A percentile compares a stretch with the other conserved stretches of the same genome.
Evolutionary conservation across 2,888 invertebrate species (phyloP).

Genomic region (Cyclophora punctaria): DNA sequence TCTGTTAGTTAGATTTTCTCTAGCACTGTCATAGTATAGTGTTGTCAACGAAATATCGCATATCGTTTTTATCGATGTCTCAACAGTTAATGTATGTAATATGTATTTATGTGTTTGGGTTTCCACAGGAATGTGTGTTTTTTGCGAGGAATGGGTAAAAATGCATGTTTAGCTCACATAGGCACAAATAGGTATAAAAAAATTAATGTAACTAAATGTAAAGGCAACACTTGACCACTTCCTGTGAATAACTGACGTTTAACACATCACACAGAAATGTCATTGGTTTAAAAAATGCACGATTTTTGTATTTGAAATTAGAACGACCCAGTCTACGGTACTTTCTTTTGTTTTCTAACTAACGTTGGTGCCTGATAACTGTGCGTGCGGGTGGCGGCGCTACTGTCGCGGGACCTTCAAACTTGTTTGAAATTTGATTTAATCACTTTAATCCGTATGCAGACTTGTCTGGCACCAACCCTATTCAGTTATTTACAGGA

Average conservation of each 20-base stretch:
- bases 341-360: constrained; percentile 14
- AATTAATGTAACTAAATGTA: constrained; percentile 16
- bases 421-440: no score
- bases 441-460: no score
- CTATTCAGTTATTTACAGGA: constrained; percentile 67
- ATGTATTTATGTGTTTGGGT: constrained; percentile 57
- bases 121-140: constrained; percentile 70
- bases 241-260: constrained; percentile 67
- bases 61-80: constrained; percentile 28
- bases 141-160: constrained; percentile 59
- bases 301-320: constrained; percentile 15
- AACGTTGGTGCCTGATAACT: no score
- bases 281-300: neutral
- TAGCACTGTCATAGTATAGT: neutral
- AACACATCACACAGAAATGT: constrained; percentile 7
- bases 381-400: no score
- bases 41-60: constrained; percentile 11
- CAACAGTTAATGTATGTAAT: constrained; percentile 28
- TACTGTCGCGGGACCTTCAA: no score
- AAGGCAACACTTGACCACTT: constrained; percentile 29
- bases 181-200: constrained; percentile 17
- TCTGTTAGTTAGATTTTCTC: no score
- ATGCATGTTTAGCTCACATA: constrained; percentile 40
- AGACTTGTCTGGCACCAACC: no score
- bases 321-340: constrained; percentile 49